phyloP scores from a whole-genome alignment of 2,888 invertebrate genomes.

The Ichneumoninae sp. region DNA sequence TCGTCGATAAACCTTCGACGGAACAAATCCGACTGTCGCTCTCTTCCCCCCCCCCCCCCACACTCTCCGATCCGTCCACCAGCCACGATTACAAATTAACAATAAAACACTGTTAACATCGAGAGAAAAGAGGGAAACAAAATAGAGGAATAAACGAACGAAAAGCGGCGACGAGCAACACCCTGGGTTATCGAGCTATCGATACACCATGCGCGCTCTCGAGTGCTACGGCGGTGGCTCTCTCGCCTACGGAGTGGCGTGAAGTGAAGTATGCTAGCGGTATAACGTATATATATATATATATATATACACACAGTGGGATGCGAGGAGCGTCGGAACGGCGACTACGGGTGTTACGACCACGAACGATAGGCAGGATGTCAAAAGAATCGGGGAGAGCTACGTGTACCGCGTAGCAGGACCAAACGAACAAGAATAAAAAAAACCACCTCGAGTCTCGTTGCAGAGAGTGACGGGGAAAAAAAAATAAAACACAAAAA shows the following conservation, averaged over 20 bases:
- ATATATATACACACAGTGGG: constrained; percentile 32
- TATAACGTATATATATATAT: constrained; percentile 9
- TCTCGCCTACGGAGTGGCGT: constrained; percentile 63
- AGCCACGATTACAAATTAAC: constrained; percentile 1
- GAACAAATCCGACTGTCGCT: constrained; percentile 2
- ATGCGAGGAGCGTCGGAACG: constrained; percentile 65
- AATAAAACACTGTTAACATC: constrained; percentile 10
- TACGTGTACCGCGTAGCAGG: constrained; percentile 48
- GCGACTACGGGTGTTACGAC: constrained; percentile 64
- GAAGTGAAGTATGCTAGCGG: constrained; percentile 57
- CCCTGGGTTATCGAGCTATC: constrained; percentile 68
- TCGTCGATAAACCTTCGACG: constrained; percentile 52
- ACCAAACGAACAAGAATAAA: constrained; percentile 7
- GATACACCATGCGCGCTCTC: constrained; percentile 69
- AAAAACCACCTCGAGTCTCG: constrained; percentile 25
- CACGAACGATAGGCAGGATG: constrained; percentile 67
- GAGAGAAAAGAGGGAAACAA: constrained; percentile 3
- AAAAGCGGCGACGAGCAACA: constrained; percentile 52
- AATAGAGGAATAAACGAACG: constrained; percentile 24
- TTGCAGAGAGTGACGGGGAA: constrained; percentile 4
- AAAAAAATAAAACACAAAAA: constrained; percentile 12
- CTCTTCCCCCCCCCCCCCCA: background rate
- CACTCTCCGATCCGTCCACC: constrained; percentile 1
- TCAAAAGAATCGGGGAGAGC: constrained; percentile 58
- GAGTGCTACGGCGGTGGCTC: constrained; percentile 64